Evolutionary conservation across 2,888 invertebrate genomes (phyloP), one percentile per base, ranked within the genome.

Genomic region (Physocephala rufipes): DNA sequence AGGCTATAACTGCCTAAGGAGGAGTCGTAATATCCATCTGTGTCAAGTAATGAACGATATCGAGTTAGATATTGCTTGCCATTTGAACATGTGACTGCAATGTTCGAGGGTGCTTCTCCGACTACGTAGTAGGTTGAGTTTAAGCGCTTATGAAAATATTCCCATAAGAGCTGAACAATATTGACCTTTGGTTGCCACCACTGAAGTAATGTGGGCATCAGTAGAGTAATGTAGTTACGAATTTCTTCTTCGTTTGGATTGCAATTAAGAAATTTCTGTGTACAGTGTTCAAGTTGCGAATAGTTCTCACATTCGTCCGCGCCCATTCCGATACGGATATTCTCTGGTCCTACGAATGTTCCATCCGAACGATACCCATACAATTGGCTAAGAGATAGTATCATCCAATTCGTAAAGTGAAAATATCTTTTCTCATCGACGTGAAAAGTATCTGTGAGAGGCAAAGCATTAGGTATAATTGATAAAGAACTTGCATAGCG

Each of bases 91-190:
- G 83, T 76, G 2, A 86, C 78, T 1, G 86, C 86, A 66, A 88
- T 85, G 79, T 87, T 87, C 64, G 87, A 87, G 62, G 88, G 81
- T 0, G 88, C 84, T n/a, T 87, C 79, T 30, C 87, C 87, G 26
- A 87, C 84, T 16, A 87, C 78, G 71, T 87, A 84, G 77, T 89
- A 90, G 2, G 87, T 86, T 47, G 87, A 87, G 78, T 90, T 89
- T 4, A 90, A 82, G 78, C 87, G 86, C 70, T 88, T 88, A 77
- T 90, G 88, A 77, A 89, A 89, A 78, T 88, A 88, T 76, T 90
- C 90, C 89, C 90, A 90, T 2, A 90, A 80, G 55, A 86, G 80
- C 72, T 88, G 87, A 21, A 89, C 80, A 62, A 88, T 85, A 72
- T 88, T 87, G 13, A 87, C 86, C 74, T 87, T 87, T 13, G 88